These are phyloP conservation scores for Caenorhabditis briggsae DNA, from an alignment of 1,140 invertebrate genomes.

Conservation along the genomic window DNA sequence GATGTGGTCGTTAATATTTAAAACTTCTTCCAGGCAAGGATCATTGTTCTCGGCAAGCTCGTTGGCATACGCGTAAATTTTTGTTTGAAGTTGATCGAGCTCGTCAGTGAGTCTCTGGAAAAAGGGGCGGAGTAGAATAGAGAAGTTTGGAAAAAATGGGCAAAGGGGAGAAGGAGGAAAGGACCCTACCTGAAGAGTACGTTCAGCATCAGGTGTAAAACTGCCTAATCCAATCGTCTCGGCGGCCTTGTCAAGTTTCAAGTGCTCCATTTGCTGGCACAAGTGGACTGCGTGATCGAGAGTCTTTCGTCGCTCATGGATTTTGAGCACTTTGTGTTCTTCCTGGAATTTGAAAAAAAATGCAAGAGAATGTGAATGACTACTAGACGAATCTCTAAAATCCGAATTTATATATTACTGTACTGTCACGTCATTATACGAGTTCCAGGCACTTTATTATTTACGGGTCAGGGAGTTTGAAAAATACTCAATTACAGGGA, in stretches of 20 bases:
- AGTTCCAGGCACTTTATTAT: no score
- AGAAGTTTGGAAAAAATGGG: not conserved
- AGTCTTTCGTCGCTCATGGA: conserved; percentile 13
- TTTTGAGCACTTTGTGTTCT: conserved; percentile 24
- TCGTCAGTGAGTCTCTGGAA: conserved; percentile 14
- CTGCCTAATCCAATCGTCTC: conserved; percentile 22
- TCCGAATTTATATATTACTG: no score
- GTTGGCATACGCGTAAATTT: conserved; percentile 9
- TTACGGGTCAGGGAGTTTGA: no score
- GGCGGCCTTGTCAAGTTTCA: not conserved
- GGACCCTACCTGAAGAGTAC: not conserved
- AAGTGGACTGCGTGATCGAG: conserved; percentile 11
- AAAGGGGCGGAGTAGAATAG: not conserved
- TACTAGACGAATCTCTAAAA: not conserved
- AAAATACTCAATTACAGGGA: no score
- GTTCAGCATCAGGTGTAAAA: conserved; percentile 1
- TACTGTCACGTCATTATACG: no score
- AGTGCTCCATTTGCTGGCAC: conserved; percentile 20
- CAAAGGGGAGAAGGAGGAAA: not conserved
- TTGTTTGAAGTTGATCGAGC: conserved; percentile 1
- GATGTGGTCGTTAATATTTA: conserved; percentile 55
- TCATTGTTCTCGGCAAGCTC: conserved; percentile 44
- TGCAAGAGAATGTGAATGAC: not conserved
- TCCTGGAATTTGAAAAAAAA: not conserved
- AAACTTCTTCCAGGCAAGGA: conserved; percentile 45